Conservation (phyloP, 2,888 invertebrate genomes). For the Ormyrus labotus region DNA sequence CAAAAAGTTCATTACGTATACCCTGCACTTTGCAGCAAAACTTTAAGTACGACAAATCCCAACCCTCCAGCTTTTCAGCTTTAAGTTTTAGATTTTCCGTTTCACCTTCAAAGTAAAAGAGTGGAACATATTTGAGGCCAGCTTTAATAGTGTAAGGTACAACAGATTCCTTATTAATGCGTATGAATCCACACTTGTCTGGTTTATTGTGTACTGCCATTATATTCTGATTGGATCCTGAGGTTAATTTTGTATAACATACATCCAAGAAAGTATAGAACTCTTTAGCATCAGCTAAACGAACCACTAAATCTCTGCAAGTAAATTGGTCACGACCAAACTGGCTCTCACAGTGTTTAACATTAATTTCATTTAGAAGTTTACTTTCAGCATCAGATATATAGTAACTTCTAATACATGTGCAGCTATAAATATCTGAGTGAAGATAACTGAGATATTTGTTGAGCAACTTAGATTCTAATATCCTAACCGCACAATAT, state of each 20-base stretch:
- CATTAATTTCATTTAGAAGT: conserved; percentile 93
- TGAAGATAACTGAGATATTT: conserved; percentile 93
- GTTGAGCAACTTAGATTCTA: conserved; percentile 92
- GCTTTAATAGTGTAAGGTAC: conserved; percentile 93
- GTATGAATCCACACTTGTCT: conserved; percentile 92
- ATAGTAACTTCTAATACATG: conserved; percentile 94
- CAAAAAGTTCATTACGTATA: conserved; percentile 92
- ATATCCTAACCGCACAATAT: conserved; percentile 95
- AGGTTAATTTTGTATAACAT: conserved; percentile 89
- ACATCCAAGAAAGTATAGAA: conserved; percentile 94
- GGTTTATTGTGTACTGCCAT: conserved; percentile 68
- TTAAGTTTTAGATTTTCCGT: conserved; percentile 93
- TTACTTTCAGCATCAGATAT: conserved; percentile 94
- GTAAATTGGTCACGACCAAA: conserved; percentile 93
- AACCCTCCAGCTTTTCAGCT: conserved; percentile 91
- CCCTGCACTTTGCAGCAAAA: conserved; percentile 97
- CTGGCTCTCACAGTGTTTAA: conserved; percentile 92
- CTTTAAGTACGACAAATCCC: conserved; percentile 94
- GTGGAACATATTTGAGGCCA: conserved; percentile 90
- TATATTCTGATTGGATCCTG: conserved; percentile 81
- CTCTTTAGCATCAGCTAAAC: conserved; percentile 90
- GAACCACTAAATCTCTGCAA: conserved; percentile 92
- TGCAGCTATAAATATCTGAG: conserved; percentile 92
- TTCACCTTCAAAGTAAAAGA: conserved; percentile 93
- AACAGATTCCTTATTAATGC: conserved; percentile 94